phyloP scores from a whole-genome alignment of 1,140 invertebrate species.

The Pollicipes pollicipes region DNA sequence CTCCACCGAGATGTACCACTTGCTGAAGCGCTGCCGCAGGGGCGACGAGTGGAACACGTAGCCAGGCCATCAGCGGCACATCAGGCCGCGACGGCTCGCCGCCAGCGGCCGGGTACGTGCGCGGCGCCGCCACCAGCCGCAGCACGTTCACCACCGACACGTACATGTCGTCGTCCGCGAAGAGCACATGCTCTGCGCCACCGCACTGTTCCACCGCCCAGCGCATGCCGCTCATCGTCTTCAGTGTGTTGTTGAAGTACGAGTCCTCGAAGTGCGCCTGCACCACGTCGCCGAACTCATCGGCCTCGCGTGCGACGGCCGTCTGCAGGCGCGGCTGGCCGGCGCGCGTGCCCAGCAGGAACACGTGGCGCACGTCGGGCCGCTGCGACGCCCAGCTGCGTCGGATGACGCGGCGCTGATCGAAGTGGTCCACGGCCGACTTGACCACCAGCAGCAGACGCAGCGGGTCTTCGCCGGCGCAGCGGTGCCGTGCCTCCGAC shows the following conservation, averaged over 20 bases:
- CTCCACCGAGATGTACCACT: conserved; percentile 62
- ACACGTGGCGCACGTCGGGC: conserved; percentile 20
- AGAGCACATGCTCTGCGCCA: conserved; percentile 22
- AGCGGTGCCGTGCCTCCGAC: neutral
- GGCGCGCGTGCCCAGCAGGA: conserved; percentile 20
- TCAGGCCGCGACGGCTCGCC: neutral
- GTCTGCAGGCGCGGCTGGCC: conserved; percentile 12
- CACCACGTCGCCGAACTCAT: conserved; percentile 22
- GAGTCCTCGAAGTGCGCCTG: conserved; percentile 25
- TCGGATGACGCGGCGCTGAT: conserved; percentile 21
- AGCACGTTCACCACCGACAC: conserved; percentile 24
- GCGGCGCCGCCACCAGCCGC: conserved; percentile 18
- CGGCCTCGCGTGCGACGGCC: conserved; percentile 18
- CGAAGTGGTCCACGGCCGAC: conserved; percentile 12
- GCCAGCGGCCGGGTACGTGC: conserved; percentile 3
- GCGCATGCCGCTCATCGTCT: conserved; percentile 23
- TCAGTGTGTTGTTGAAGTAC: conserved; percentile 28
- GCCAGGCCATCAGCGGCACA: conserved; percentile 18
- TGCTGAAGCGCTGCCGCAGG: conserved; percentile 54
- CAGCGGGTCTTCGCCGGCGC: neutral
- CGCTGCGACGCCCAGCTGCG: conserved; percentile 23
- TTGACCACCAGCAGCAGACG: neutral
- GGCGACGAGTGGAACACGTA: conserved; percentile 38
- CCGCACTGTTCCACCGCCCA: conserved; percentile 23
- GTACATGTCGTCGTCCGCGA: conserved; percentile 27